phyloP scores from a whole-genome alignment of 2,888 invertebrate genomes.

The Morpho deidamia region DNA sequence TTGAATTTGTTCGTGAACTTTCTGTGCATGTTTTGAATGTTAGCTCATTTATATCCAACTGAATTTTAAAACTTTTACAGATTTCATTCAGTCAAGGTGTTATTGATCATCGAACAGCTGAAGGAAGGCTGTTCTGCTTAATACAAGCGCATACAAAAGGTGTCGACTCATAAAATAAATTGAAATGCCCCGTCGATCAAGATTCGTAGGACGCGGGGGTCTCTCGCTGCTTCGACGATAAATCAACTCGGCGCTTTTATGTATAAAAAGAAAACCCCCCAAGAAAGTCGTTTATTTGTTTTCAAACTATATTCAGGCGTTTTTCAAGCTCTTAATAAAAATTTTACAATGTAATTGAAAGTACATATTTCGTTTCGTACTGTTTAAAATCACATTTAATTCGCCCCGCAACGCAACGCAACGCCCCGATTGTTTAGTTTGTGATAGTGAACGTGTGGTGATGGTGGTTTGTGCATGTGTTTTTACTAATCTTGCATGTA shows the following conservation, averaged over 20 bases:
- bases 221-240: conserved; percentile 55
- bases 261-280: conserved; percentile 55
- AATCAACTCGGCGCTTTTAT: conserved; percentile 71
- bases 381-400: neutral
- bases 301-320: conserved; percentile 66
- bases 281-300: conserved; percentile 72
- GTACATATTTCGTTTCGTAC: conserved; percentile 40
- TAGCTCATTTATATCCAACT: too few species aligned
- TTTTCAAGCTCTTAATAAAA: conserved; percentile 57
- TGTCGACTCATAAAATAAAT: conserved; percentile 71
- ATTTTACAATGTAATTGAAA: conserved; percentile 60
- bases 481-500: too few species aligned
- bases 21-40: too few species aligned
- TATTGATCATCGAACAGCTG: conserved; percentile 11
- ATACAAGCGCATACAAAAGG: conserved; percentile 40
- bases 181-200: conserved; percentile 71
- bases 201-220: conserved; percentile 56
- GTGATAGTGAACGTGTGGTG: conserved; percentile 18
- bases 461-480: too few species aligned
- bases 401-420: conserved; percentile 9
- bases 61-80: too few species aligned
- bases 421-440: conserved; percentile 19
- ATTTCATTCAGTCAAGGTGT: conserved; percentile 18
- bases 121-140: conserved; percentile 11
- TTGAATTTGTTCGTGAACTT: too few species aligned